phyloP scores from a whole-genome alignment of 2,797 vertebrate species.

The Semotilus atromaculatus region DNA sequence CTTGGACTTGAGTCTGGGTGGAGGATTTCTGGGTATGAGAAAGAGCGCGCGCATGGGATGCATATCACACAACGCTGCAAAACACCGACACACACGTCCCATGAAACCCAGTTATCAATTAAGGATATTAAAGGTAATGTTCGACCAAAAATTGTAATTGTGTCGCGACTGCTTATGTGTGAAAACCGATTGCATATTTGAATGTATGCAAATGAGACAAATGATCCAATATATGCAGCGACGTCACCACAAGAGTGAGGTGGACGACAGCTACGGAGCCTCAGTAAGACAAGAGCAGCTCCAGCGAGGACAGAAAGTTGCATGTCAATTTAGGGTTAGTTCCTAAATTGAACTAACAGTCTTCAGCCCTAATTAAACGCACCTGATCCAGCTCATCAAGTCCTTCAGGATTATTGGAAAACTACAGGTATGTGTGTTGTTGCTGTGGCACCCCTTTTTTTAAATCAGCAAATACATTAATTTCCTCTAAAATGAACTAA shows the following conservation, averaged over 20 bases:
- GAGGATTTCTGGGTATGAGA: conserved; percentile 98
- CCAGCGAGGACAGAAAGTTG: background rate
- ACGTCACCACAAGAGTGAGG: background rate
- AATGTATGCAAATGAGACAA: too few relatives aligned
- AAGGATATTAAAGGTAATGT: background rate
- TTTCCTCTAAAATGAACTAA: background rate
- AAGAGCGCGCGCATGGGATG: conserved; percentile 99
- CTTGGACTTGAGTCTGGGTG: conserved; percentile 98
- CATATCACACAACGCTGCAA: conserved; percentile 96
- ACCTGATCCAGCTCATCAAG: background rate
- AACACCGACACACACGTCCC: conserved; percentile 45
- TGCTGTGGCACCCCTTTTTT: too few relatives aligned
- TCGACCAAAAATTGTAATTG: background rate
- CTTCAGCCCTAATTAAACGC: too few relatives aligned
- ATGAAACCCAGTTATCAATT: background rate
- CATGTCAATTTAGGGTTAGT: background rate
- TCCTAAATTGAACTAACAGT: background rate
- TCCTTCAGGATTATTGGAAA: background rate
- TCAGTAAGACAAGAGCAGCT: background rate
- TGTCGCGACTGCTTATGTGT: background rate
- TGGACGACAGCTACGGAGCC: background rate
- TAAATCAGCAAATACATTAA: background rate
- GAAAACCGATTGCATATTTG: background rate
- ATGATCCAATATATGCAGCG: background rate
- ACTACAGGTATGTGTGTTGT: background rate